A percentile compares a stretch with the other conserved stretches of the same genome.
Conservation (phyloP, 2,888 invertebrate species). For the Amiota mariae region DNA sequence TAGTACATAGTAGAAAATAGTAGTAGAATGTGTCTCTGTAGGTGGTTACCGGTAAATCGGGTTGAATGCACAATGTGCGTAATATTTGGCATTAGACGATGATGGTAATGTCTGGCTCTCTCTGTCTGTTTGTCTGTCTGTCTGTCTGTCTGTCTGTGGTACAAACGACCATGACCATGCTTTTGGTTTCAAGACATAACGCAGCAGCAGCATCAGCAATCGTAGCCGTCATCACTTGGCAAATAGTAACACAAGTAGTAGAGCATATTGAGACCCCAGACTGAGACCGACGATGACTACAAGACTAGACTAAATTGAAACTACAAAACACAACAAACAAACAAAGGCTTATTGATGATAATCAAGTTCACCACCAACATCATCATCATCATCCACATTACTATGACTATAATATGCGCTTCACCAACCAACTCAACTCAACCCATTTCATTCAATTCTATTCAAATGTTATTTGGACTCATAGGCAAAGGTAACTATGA, state of each 20-base stretch:
- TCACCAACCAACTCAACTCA: too few species aligned
- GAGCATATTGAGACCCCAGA: background rate
- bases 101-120: background rate
- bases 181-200: too few species aligned
- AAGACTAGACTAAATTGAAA: background rate
- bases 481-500: background rate
- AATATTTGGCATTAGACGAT: slow-evolving; percentile 6
- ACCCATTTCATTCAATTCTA: too few species aligned
- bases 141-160: background rate
- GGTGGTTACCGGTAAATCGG: background rate
- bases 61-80: slow-evolving; percentile 1
- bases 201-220: too few species aligned
- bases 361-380: too few species aligned
- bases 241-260: background rate
- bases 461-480: too few species aligned
- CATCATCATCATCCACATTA: too few species aligned
- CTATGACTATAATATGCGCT: too few species aligned
- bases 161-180: too few species aligned
- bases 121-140: background rate
- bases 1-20: too few species aligned
- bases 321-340: background rate
- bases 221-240: background rate
- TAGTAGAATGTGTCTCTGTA: background rate
- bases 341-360: too few species aligned
- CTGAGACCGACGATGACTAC: too few species aligned